Evolutionary conservation across 2,113 vertebrate genomes (phyloP), one percentile per base, ranked within the genome.

Genomic region (Callipepla californica): DNA sequence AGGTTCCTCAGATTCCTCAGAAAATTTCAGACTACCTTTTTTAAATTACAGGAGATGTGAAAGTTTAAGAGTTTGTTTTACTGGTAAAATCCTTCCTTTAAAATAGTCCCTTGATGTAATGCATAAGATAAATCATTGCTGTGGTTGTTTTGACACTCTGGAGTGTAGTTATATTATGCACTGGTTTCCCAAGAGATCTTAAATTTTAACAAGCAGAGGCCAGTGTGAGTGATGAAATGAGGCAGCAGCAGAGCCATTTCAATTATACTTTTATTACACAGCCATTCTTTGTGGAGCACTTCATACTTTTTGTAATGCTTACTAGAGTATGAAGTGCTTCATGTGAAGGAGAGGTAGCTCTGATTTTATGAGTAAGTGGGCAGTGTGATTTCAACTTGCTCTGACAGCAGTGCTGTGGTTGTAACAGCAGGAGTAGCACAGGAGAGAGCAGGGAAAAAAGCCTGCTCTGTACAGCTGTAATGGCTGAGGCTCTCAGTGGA

Each of bases 151-250:
- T 94, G 80, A 97, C 78, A 86, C 82, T 80, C 74, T 50, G 79
- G 82, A 96, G 89, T 84, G 82, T 90, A 88, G 72, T 96, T 96
- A 94, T 59, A 77, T 78, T 96, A 89, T 83, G 78, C 79, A 81
- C 70, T 92, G 50, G 28, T 92, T 91, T 96, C 92, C 95, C 86
- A 94, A 95, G 70, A 83, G 73, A 92, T 74, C 85, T 97, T 93
- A 95, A 96, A 91, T 94, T 95, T 97, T 97, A 96, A 90, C 88
- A 94, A 94, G 89, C 84, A 92, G 87, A 88, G 90, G 83, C 80
- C 77, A 79, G 80, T 48, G 36, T 80, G 74, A 78, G 83, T 94
- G 87, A 92, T 96, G 76, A 70, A 95, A 94, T 80, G 92, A 86
- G 90, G 94, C 92, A 94, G 94, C 80, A 79, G 89, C 55, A 78